Conservation (phyloP, 2,888 invertebrate genomes). For the Cremastinae sp. region DNA sequence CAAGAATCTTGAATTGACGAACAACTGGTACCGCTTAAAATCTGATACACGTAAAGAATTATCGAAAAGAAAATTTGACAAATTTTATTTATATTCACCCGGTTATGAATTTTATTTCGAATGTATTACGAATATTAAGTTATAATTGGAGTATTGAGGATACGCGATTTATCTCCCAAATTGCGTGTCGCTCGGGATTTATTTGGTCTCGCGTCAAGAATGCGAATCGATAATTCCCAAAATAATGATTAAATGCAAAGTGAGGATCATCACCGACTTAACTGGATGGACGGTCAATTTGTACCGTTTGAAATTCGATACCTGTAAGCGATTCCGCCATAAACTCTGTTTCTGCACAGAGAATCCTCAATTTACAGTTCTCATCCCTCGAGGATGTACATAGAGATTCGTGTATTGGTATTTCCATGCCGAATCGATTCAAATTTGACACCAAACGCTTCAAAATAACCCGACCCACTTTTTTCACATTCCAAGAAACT, state of each 20-base stretch:
- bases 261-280: slow-evolving; percentile 54
- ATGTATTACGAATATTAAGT: too few species aligned
- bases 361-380: slow-evolving; percentile 45
- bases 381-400: slow-evolving; percentile 19
- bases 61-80: too few species aligned
- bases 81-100: too few species aligned
- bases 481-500: neutral
- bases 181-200: slow-evolving; percentile 18
- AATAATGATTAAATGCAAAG: slow-evolving; percentile 41
- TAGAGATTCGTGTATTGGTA: neutral
- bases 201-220: neutral
- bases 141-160: neutral
- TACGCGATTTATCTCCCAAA: neutral
- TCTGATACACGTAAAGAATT: too few species aligned
- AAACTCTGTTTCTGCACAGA: slow-evolving; percentile 64
- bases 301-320: slow-evolving; percentile 62
- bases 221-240: slow-evolving; percentile 15
- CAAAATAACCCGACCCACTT: neutral
- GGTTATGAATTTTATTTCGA: too few species aligned
- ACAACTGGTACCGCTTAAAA: too few species aligned
- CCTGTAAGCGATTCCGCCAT: slow-evolving; percentile 69
- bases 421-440: slow-evolving; percentile 7
- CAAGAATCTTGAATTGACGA: too few species aligned
- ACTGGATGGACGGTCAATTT: slow-evolving; percentile 62
- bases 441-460: neutral